Evolutionary conservation across 2,113 vertebrate genomes (phyloP).

Genomic region (Nematolebias whitei): DNA sequence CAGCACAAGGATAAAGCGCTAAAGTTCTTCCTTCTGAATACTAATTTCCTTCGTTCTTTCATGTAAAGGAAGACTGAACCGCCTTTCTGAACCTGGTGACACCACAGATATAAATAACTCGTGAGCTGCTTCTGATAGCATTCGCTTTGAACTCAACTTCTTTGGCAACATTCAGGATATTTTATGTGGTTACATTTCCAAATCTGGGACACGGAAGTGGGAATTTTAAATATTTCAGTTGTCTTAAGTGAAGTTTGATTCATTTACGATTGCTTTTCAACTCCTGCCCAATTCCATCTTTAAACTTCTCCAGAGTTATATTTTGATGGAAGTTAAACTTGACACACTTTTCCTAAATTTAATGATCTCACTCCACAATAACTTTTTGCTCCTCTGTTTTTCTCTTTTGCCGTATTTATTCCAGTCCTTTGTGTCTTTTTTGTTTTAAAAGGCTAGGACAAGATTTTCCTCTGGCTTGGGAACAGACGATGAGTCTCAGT

Average conservation of each 20-base stretch:
- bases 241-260: not conserved
- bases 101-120: conserved; percentile 39
- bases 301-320: conserved; percentile 11
- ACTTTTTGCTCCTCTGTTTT: conserved; percentile 2
- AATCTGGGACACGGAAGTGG: not conserved
- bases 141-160: conserved; percentile 47
- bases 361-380: conserved; percentile 24
- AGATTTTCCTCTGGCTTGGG: conserved; percentile 19
- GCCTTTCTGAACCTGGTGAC: conserved; percentile 44
- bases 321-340: conserved; percentile 31
- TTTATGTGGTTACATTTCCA: not conserved
- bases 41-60: conserved; percentile 49
- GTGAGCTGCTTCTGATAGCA: conserved; percentile 31
- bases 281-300: conserved; percentile 5
- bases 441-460: conserved; percentile 8
- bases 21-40: conserved; percentile 38
- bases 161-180: conserved; percentile 10
- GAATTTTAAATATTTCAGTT: not conserved
- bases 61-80: conserved; percentile 34
- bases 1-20: conserved; percentile 25
- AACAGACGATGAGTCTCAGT: conserved; percentile 22
- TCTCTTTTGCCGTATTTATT: not conserved
- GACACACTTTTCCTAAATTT: conserved; percentile 40
- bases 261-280: not conserved
- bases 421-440: not conserved